A percentile compares a stretch with the other conserved stretches of the same genome.
These are phyloP conservation scores for Apus apus DNA, from an alignment of 2,113 vertebrate genomes.

Conservation along the genomic window DNA sequence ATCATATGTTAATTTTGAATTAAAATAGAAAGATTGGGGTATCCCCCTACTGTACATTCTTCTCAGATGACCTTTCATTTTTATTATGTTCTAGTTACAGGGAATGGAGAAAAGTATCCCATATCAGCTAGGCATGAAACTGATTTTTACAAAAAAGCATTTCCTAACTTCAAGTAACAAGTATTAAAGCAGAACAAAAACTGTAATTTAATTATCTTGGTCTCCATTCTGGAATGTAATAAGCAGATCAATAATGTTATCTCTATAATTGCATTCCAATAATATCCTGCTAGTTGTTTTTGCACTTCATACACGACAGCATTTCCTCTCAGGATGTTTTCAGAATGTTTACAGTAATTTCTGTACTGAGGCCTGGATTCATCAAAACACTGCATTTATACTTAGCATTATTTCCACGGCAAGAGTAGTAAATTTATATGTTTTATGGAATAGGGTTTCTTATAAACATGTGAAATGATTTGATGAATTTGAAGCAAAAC, in stretches of 20 bases:
- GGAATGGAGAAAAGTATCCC: neutral
- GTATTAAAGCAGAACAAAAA: neutral
- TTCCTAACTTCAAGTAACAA: neutral
- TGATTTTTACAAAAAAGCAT: neutral
- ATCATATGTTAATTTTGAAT: neutral
- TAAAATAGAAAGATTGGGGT: neutral
- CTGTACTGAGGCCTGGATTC: constrained; percentile 48
- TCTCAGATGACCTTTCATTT: neutral
- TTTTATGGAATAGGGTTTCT: constrained; percentile 23
- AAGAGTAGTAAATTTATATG: constrained; percentile 38
- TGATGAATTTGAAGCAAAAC: constrained; percentile 43
- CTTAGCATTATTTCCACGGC: constrained; percentile 49
- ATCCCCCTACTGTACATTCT: neutral
- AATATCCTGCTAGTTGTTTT: constrained; percentile 33
- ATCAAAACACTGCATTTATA: constrained; percentile 53
- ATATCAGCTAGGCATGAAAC: neutral
- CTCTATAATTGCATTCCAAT: constrained; percentile 24
- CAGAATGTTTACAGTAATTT: constrained; percentile 52
- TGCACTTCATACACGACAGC: constrained; percentile 35
- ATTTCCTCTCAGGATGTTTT: constrained; percentile 47
- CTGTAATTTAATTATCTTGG: neutral
- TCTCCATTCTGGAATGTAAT: constrained; percentile 8
- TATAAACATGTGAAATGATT: constrained; percentile 21
- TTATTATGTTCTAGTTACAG: neutral
- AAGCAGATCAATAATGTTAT: constrained; percentile 26